phyloP scores from a whole-genome alignment of 2,797 vertebrate genomes.

The Cirrhinus mrigala region DNA sequence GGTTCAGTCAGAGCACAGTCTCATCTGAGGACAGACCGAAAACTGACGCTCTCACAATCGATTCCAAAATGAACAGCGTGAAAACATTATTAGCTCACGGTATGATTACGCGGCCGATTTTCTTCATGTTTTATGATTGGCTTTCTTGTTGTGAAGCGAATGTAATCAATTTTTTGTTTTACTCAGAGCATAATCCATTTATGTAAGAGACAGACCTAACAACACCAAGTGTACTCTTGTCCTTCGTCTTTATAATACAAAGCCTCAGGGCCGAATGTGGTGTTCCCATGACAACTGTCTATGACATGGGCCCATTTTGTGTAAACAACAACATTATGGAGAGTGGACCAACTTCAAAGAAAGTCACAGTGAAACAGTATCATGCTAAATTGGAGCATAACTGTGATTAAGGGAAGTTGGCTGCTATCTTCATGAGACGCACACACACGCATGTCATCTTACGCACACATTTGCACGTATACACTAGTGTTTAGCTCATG shows the following conservation, averaged over 20 bases:
- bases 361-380: conserved; percentile 40
- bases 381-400: conserved; percentile 22
- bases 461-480: neutral
- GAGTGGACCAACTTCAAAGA: conserved; percentile 49
- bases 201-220: conserved; percentile 37
- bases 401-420: conserved; percentile 34
- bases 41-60: conserved; percentile 18
- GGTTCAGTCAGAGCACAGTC: conserved; percentile 15
- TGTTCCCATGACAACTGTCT: conserved; percentile 58
- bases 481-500: too few species aligned
- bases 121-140: conserved; percentile 33
- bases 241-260: conserved; percentile 49
- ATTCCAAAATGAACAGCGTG: conserved; percentile 41
- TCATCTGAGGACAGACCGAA: conserved; percentile 7
- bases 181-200: conserved; percentile 46
- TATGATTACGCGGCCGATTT: conserved; percentile 34
- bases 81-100: conserved; percentile 42
- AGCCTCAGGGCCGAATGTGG: conserved; percentile 37
- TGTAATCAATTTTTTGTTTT: conserved; percentile 40
- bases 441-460: neutral
- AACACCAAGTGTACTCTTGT: conserved; percentile 36
- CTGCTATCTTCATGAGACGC: conserved; percentile 33
- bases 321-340: conserved; percentile 51
- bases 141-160: conserved; percentile 26
- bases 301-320: conserved; percentile 56